Evolutionary conservation across 2,888 invertebrate genomes (phyloP).

Genomic region (Steinernema carpocapsae): DNA sequence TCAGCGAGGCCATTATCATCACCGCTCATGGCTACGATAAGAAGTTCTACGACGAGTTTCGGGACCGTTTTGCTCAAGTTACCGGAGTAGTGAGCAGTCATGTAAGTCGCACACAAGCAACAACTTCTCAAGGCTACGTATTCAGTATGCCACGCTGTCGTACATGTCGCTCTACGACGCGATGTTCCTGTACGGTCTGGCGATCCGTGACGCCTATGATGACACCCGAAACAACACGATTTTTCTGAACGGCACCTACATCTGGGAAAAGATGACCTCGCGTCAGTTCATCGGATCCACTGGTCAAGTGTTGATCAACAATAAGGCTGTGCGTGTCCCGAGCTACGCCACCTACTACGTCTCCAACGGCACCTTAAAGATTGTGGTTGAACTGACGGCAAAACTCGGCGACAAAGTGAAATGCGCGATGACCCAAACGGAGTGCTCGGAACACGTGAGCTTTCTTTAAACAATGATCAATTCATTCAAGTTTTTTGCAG

Average conservation of each 20-base stretch:
- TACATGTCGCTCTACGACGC: constrained; percentile 68
- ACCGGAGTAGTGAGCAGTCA: constrained; percentile 65
- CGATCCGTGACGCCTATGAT: constrained; percentile 66
- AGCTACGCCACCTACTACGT: constrained; percentile 65
- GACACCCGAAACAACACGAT: constrained; percentile 56
- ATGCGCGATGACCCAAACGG: constrained; percentile 55
- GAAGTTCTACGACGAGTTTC: constrained; percentile 67
- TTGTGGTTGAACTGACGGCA: constrained; percentile 66
- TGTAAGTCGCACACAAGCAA: constrained; percentile 41
- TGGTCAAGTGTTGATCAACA: constrained; percentile 68
- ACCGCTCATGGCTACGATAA: constrained; percentile 68
- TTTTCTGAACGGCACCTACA: constrained; percentile 58
- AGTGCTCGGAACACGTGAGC: constrained; percentile 66
- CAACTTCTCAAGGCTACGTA: no score
- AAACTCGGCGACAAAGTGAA: constrained; percentile 58
- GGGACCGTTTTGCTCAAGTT: constrained; percentile 57
- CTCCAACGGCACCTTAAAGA: constrained; percentile 62
- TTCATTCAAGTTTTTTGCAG: constrained; percentile 40
- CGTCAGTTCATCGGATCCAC: constrained; percentile 65
- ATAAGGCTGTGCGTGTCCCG: constrained; percentile 66
- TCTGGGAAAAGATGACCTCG: constrained; percentile 65
- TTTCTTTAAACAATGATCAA: not conserved
- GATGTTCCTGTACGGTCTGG: constrained; percentile 64
- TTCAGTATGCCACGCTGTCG: constrained; percentile 65
- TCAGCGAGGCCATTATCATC: constrained; percentile 65